Evolutionary conservation across 2,797 vertebrate species (phyloP).

Genomic region (Epinephelus awoara): DNA sequence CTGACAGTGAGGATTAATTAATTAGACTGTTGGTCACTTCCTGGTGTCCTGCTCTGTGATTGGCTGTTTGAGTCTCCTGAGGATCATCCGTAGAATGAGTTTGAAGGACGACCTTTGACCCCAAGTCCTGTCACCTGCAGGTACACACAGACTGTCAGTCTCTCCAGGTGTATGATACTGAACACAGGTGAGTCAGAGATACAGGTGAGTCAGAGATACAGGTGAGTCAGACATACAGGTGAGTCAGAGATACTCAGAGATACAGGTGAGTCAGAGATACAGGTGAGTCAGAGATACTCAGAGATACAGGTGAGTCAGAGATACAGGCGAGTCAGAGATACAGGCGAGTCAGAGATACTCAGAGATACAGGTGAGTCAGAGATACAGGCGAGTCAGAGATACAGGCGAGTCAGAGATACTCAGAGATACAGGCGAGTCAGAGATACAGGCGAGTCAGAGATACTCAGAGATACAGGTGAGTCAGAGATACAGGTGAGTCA

Average conservation of each 20-base stretch:
- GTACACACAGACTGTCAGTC: conserved; percentile 9
- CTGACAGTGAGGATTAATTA: too few species aligned
- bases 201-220: not conserved
- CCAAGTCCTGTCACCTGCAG: conserved; percentile 88
- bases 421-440: too few species aligned
- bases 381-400: not conserved
- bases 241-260: too few species aligned
- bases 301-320: too few species aligned
- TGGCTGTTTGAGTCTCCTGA: not conserved
- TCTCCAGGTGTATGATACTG: not conserved
- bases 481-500: too few species aligned
- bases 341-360: too few species aligned
- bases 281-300: too few species aligned
- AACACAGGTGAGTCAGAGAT: not conserved
- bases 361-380: not conserved
- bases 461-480: too few species aligned
- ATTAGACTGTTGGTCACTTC: not conserved
- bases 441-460: too few species aligned
- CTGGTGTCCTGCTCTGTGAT: conserved; percentile 9
- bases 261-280: too few species aligned
- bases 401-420: too few species aligned
- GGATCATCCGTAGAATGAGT: conserved; percentile 84
- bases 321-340: too few species aligned
- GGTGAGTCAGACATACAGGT: not conserved
- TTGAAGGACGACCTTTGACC: conserved; percentile 89